These are phyloP conservation scores for Pseudomyrmex cubaensis DNA, from an alignment of 1,140 invertebrate genomes.

Conservation along the genomic window DNA sequence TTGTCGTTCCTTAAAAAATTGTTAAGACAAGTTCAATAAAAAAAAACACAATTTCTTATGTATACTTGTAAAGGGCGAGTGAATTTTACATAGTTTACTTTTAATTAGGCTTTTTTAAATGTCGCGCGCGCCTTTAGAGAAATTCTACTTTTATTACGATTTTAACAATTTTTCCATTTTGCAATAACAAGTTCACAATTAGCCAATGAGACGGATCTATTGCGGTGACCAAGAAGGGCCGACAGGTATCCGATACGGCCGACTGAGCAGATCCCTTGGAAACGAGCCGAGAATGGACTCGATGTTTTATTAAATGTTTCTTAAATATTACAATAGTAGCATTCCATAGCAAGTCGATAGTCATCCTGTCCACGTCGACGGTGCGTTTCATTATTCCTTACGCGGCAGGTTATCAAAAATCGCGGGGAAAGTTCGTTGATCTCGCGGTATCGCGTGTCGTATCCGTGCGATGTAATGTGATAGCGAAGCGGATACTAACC, in stretches of 20 bases:
- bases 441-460: conserved; percentile 44
- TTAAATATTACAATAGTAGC: conserved; percentile 76
- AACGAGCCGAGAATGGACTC: conserved; percentile 8
- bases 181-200: neutral
- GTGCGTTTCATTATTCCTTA: conserved; percentile 54
- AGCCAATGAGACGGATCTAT: conserved; percentile 8
- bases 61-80: neutral
- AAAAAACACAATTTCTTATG: neutral
- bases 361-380: conserved; percentile 75
- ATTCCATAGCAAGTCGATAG: conserved; percentile 80
- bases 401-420: conserved; percentile 31
- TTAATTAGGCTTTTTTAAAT: no score
- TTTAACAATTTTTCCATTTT: conserved; percentile 22
- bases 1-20: no score
- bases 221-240: no score
- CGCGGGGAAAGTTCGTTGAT: conserved; percentile 38
- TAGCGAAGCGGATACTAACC: conserved; percentile 42
- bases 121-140: no score
- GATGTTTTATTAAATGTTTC: conserved; percentile 1
- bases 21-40: no score
- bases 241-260: neutral
- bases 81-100: no score
- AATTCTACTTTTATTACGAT: neutral
- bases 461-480: conserved; percentile 51
- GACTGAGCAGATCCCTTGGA: neutral